Evolutionary conservation across 2,113 vertebrate genomes (phyloP).

Genomic region (Sinosuthora webbiana): DNA sequence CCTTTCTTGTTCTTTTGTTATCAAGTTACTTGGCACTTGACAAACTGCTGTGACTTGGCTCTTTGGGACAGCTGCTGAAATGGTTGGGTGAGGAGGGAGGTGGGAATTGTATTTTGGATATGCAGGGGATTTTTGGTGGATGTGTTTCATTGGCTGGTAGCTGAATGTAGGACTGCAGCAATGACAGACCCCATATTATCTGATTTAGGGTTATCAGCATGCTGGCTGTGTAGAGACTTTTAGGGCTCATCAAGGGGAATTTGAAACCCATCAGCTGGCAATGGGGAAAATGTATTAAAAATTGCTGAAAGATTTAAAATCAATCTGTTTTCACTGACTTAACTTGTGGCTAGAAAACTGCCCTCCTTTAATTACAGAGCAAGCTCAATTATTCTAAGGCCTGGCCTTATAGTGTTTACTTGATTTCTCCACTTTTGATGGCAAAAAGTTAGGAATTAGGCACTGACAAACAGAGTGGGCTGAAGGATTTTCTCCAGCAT

Average conservation of each 20-base stretch:
- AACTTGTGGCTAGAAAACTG: background rate
- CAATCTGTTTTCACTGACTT: background rate
- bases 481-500: background rate
- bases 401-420: background rate
- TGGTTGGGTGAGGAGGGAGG: background rate
- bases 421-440: background rate
- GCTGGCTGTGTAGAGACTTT: background rate
- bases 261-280: background rate
- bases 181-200: background rate
- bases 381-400: background rate
- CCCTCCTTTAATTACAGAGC: background rate
- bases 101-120: background rate
- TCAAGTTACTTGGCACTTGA: background rate
- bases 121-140: background rate
- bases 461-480: background rate
- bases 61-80: background rate
- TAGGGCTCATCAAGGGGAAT: background rate
- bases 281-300: background rate
- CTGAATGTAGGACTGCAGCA: background rate
- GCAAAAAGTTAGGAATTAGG: background rate
- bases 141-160: background rate
- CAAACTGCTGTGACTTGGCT: background rate
- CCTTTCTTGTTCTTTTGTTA: background rate
- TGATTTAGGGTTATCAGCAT: background rate
- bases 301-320: background rate